Base-by-base conservation (phyloP, 2,888 invertebrate genomes). In the Caprella mutica region DNA sequence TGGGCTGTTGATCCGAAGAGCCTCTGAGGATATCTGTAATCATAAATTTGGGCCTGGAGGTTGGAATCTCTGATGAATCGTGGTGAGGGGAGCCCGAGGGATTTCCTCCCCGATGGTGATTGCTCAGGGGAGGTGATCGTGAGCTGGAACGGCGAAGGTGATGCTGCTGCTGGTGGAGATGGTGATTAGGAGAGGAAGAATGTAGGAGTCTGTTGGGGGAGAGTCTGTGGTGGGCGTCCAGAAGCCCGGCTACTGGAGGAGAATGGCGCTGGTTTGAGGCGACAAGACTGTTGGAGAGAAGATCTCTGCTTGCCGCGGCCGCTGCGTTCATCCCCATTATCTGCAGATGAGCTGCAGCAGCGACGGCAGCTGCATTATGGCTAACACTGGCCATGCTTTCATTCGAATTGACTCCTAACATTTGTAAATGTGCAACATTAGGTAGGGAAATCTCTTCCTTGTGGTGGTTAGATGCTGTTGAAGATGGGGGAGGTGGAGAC, bases 11-110 rank as follows among this genome's bases (percentile, higher is more conserved):
- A n/a, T 29, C 48, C 19, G 14, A 48, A 30, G 27, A 21, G 29
- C 5, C 48, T 48, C 48, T n/a, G 9, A 66, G 55, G 30, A 66
- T 66, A 61, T 66, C 66, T 27, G 66, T 66, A 27, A 66, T 66
- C 66, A 66, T 66, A 44, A 66, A 66, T 52, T 65, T 65, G 38
- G 65, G 65, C 33, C 65, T 39, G 30, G 58, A 53, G 8, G 62
- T 23, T 8, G 48, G 29, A 19, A 30, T 53, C 54, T 56, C 56
- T 12, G 56, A 53, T 44, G 60, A 56, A 39, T 60, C 60, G 40
- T 60, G 60, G 42, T 48, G 40, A 17, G 48, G 24, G 23, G 30
- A n/a, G n/a, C 26, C 12, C 29, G 48, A 1, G 48, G 48, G 33
- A 1, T 21, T 21, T 5, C 48, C 29, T 6, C 33, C 29, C 33